phyloP scores from a whole-genome alignment of 2,797 vertebrate species.

The Hypotaenidia philippensis region DNA sequence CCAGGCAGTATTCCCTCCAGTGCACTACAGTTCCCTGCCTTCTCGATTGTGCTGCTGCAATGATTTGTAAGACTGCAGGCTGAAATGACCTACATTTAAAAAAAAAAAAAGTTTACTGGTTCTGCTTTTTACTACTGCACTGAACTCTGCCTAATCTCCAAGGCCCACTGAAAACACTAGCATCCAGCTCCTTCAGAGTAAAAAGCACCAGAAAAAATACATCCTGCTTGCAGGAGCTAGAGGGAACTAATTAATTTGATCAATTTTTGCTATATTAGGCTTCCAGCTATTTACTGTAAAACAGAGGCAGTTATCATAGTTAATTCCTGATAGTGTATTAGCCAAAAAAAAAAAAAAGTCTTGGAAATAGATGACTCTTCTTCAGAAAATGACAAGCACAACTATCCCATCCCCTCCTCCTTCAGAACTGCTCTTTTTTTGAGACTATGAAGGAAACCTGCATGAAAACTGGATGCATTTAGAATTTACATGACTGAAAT shows the following conservation, averaged over 20 bases:
- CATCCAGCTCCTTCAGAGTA: not conserved
- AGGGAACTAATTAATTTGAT: not conserved
- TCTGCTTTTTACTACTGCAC: not conserved
- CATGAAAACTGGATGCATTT: not conserved
- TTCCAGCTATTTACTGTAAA: not conserved
- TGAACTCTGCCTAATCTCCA: not conserved
- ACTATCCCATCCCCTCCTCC: not conserved
- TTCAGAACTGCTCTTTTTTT: not conserved
- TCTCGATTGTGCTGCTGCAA: not conserved
- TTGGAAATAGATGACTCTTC: not conserved
- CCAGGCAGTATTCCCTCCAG: not conserved
- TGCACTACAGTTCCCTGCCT: not conserved
- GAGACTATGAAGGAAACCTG: not conserved
- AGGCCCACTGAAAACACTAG: not conserved
- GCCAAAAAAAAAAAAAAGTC: not conserved
- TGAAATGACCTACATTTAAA: not conserved
- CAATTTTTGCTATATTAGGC: not conserved
- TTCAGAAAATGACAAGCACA: not conserved
- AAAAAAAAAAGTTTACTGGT: not conserved
- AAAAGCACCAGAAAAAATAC: not conserved
- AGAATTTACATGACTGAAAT: not conserved
- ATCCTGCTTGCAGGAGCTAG: not conserved
- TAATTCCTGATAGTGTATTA: not conserved
- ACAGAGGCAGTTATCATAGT: not conserved
- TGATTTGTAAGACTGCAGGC: not conserved